These are phyloP conservation scores for Atractosteus spatula DNA, from an alignment of 2,113 vertebrate genomes.

Conservation along the genomic window DNA sequence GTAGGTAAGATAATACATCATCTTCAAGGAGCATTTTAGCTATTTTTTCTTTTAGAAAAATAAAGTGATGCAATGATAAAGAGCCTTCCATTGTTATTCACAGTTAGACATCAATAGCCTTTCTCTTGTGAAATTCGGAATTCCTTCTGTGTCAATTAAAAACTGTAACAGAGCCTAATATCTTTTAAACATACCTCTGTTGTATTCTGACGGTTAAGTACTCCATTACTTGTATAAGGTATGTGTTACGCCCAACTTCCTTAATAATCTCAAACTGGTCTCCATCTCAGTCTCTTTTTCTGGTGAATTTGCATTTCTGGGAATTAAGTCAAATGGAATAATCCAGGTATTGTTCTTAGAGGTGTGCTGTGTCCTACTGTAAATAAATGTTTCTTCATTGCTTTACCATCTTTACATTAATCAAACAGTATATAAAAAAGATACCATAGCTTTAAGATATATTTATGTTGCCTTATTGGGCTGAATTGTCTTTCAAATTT, in stretches of 20 bases:
- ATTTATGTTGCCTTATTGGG: conserved; percentile 11
- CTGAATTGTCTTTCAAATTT: conserved; percentile 55
- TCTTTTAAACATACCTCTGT: too few relatives aligned
- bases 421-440: too few relatives aligned
- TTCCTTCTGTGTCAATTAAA: conserved; percentile 19
- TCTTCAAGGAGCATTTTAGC: neutral
- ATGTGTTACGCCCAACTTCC: conserved; percentile 19
- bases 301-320: neutral
- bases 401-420: too few relatives aligned
- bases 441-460: too few relatives aligned
- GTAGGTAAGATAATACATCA: too few relatives aligned
- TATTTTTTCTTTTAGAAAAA: neutral
- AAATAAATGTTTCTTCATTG: neutral
- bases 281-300: neutral
- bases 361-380: neutral
- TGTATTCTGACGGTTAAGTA: neutral
- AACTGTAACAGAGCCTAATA: conserved; percentile 7
- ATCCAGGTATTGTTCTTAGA: conserved; percentile 7
- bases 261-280: conserved; percentile 19
- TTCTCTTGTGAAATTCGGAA: neutral
- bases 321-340: neutral
- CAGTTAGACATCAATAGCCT: neutral
- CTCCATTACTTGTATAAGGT: conserved; percentile 7
- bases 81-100: neutral
- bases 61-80: neutral